These are phyloP conservation scores for Uropetala carovei DNA, from an alignment of 2,888 invertebrate genomes.

Conservation along the genomic window DNA sequence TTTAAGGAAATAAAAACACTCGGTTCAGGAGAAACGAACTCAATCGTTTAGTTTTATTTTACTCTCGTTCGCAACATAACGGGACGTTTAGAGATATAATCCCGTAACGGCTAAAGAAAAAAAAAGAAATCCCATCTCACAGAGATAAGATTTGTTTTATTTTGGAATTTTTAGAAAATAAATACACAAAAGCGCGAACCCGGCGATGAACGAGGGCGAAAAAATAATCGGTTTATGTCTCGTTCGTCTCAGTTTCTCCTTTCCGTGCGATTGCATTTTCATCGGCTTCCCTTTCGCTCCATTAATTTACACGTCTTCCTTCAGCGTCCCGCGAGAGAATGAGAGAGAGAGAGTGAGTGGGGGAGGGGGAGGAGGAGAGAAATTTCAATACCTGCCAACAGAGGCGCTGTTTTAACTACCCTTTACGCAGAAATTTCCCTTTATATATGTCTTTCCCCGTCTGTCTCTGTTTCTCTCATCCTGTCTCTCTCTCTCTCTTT, in stretches of 20 bases:
- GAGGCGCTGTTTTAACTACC: constrained; percentile 10
- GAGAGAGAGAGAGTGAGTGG: not conserved
- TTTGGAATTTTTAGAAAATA: not conserved
- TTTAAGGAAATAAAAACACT: too few relatives aligned
- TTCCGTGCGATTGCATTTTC: constrained; percentile 41
- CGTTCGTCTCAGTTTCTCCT: constrained; percentile 27
- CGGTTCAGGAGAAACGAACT: too few relatives aligned
- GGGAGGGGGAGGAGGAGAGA: not conserved
- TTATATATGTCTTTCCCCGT: not conserved
- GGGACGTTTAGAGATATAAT: not conserved
- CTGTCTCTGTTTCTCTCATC: not conserved
- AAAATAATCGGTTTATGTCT: constrained; percentile 55
- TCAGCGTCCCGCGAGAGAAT: not conserved
- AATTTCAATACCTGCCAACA: constrained; percentile 7
- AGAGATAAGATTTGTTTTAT: constrained; percentile 16
- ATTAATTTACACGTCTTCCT: not conserved
- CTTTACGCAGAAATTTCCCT: not conserved
- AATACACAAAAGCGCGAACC: not conserved
- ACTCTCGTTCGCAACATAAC: not conserved
- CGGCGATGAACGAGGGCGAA: not conserved
- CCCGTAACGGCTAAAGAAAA: not conserved
- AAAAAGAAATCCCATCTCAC: not conserved
- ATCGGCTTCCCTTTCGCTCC: not conserved
- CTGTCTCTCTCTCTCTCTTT: not conserved
- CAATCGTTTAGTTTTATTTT: too few relatives aligned